Evolutionary conservation across 2,113 vertebrate species (phyloP), one percentile per base, ranked within the genome.

Genomic region (Cyanoramphus novaezelandiae): DNA sequence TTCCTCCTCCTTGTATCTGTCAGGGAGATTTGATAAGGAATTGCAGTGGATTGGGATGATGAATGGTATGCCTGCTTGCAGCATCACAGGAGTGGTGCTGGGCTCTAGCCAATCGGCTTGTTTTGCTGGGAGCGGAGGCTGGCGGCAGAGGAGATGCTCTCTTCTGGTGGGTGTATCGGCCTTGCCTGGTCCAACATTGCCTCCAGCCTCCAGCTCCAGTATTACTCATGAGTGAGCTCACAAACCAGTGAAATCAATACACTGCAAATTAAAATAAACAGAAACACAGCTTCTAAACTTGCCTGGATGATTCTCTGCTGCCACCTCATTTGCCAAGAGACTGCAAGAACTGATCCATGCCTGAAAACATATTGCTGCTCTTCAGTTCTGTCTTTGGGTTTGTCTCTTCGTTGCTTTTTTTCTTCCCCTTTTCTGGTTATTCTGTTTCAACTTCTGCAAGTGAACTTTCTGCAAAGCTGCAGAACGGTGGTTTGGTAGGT

Each of bases 261-360:
- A 35, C 39, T 62, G 63, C 14, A 86, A 77, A 79, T 82, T 41
- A 85, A 92, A 96, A 86, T 71, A 86, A 95, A 65, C 47, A 82
- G 83, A 64, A 89, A 67, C 20, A 27, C 17, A 27, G 55, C 64
- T 81, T 47, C 44, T 77, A 63, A 92, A 68, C 47, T 82, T 89
- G 62, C 57, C 49, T 72, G 50, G 37, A 17, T 92, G 84, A 44
- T 80, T 94, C 49, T 86, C 3, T 49, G 44, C 77, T 72, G 71
- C n/a, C 29, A 49, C 15, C 18, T 91, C 28, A 18, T 91, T 92
- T 92, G 41, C 52, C 37, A 76, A 49, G 47, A 76, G 84, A 35
- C 84, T 44, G 35, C 23, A 43, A 57, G 52, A 89, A n/a, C 44
- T 69, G 37, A 90, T 91, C 49, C 21, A 15, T 10, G 9, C 46